These are phyloP conservation scores for Psilopsiagon aymara DNA, from an alignment of 2,113 vertebrate genomes.

Conservation along the genomic window DNA sequence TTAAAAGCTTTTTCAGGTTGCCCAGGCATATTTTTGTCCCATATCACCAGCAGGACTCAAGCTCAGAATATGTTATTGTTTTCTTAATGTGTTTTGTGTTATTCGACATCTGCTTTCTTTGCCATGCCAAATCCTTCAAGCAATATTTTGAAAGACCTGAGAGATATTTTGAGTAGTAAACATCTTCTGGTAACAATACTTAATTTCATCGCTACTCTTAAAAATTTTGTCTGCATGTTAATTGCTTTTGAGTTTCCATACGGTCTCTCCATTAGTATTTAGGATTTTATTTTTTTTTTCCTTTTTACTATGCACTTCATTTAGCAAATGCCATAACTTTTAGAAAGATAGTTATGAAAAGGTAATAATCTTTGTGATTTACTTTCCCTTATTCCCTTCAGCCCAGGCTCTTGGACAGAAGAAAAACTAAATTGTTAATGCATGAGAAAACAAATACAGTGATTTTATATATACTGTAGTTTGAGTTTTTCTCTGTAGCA, in stretches of 20 bases:
- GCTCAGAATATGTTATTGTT: conserved; percentile 54
- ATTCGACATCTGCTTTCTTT: conserved; percentile 65
- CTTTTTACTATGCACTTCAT: conserved; percentile 40
- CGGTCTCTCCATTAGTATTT: conserved; percentile 21
- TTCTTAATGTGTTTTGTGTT: conserved; percentile 60
- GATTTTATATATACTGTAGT: conserved; percentile 44
- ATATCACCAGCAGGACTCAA: conserved; percentile 57
- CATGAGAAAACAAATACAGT: conserved; percentile 61
- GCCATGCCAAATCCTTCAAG: conserved; percentile 63
- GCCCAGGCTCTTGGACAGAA: conserved; percentile 46
- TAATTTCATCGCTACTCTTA: conserved; percentile 72
- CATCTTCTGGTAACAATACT: conserved; percentile 65
- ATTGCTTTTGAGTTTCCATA: conserved; percentile 60
- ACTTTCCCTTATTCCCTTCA: conserved; percentile 26
- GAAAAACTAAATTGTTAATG: conserved; percentile 51
- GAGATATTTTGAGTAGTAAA: conserved; percentile 62
- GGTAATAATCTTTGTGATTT: conserved; percentile 67
- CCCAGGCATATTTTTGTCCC: conserved; percentile 46
- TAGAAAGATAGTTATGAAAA: conserved; percentile 66
- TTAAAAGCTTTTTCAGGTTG: conserved; percentile 52
- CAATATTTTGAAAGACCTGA: conserved; percentile 63
- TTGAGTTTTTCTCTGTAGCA: neutral
- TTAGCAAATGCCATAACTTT: conserved; percentile 46
- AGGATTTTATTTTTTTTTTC: neutral
- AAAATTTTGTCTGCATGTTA: conserved; percentile 58